phyloP scores from a whole-genome alignment of 2,113 vertebrate genomes.

The Seriola dumerili region DNA sequence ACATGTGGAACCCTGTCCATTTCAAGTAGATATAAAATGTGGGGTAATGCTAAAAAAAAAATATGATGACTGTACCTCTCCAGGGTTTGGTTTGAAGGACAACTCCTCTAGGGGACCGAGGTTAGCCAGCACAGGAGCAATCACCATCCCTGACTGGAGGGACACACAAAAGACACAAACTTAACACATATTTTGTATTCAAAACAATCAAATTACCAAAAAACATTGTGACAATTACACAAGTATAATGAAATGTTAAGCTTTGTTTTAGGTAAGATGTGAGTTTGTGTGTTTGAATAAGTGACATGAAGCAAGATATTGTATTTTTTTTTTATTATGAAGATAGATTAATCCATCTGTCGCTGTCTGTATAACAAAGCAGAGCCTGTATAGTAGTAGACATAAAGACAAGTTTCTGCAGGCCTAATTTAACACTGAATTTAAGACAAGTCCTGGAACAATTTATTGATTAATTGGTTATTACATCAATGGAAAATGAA shows the following conservation, averaged over 20 bases:
- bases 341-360: no score
- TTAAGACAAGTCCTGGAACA: no score
- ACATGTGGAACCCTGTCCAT: neutral
- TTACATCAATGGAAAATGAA: no score
- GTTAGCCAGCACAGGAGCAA: constrained; percentile 90
- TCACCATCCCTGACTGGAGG: constrained; percentile 84
- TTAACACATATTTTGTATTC: neutral
- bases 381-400: no score
- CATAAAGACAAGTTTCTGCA: no score
- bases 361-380: no score
- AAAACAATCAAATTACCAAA: neutral
- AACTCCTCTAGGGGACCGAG: constrained; percentile 88
- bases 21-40: neutral
- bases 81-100: constrained; percentile 87
- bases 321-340: neutral
- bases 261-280: neutral
- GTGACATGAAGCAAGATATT: neutral
- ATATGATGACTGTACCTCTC: constrained; percentile 85
- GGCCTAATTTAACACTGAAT: no score
- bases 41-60: neutral
- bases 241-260: neutral
- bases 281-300: neutral
- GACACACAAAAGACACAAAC: neutral
- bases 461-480: neutral
- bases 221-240: neutral